Evolutionary conservation across 92 coral and sea anemone genomes (phyloP).

Genomic region (Heteractis magnifica): DNA sequence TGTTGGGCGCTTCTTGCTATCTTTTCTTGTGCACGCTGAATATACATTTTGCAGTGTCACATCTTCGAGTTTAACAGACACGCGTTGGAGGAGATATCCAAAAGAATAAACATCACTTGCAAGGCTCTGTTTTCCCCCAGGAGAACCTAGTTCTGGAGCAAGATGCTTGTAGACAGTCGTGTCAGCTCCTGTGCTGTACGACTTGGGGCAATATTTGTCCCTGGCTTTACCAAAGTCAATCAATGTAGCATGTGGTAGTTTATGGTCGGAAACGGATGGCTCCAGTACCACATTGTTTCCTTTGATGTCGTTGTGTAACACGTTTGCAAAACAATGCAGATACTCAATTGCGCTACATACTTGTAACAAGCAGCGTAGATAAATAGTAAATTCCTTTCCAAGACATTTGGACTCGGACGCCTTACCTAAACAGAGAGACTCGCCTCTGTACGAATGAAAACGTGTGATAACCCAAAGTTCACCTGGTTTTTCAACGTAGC

Average conservation of each 20-base stretch:
- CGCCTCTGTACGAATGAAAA: constrained; percentile 23
- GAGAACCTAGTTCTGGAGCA: constrained; percentile 35
- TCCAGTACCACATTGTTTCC: constrained; percentile 33
- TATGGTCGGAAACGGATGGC: constrained; percentile 3
- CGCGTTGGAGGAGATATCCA: constrained; percentile 15
- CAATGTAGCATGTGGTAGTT: constrained; percentile 27
- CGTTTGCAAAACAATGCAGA: constrained; percentile 16
- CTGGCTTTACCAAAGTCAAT: constrained; percentile 47
- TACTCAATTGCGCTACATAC: constrained; percentile 25
- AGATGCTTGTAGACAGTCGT: constrained; percentile 14
- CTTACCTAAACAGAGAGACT: constrained; percentile 1
- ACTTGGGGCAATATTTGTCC: constrained; percentile 17
- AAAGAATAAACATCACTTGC: constrained; percentile 29
- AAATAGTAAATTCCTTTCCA: constrained; percentile 10
- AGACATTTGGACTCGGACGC: constrained; percentile 16
- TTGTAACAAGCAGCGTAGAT: constrained; percentile 11
- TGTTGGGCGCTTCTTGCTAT: constrained; percentile 8
- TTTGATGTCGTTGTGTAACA: constrained; percentile 40
- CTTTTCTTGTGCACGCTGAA: too few species aligned
- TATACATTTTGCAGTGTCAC: background rate
- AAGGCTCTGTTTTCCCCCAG: constrained; percentile 30
- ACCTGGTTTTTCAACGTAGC: constrained; percentile 4
- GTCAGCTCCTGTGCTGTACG: constrained; percentile 27
- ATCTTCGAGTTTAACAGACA: constrained; percentile 1
- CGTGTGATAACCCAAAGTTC: constrained; percentile 29